Evolutionary conservation across 2,888 invertebrate genomes (phyloP).

Genomic region (Sericinus montela): DNA sequence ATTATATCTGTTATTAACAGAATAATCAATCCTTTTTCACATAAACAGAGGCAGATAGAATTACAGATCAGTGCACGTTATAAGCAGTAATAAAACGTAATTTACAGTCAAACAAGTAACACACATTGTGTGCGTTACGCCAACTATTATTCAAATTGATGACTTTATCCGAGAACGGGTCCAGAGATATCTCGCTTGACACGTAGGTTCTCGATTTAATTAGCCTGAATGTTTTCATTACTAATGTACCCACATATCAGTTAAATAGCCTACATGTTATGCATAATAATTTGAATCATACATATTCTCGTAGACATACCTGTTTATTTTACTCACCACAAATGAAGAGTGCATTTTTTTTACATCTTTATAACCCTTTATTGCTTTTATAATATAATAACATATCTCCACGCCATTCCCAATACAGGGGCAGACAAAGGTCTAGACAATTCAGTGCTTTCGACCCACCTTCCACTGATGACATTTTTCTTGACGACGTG

Average conservation of each 20-base stretch:
- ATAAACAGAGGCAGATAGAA: conserved; percentile 33
- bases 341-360: no score
- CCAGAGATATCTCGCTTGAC: conserved; percentile 60
- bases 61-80: conserved; percentile 43
- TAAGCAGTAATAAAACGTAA: conserved; percentile 48
- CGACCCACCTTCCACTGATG: no score
- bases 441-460: no score
- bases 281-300: background rate
- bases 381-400: no score
- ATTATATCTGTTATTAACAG: background rate
- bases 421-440: no score
- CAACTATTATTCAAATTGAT: conserved; percentile 71
- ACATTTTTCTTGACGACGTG: no score
- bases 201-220: conserved; percentile 71
- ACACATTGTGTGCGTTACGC: conserved; percentile 59
- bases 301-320: no score
- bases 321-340: no score
- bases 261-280: background rate
- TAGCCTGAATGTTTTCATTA: conserved; percentile 66
- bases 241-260: conserved; percentile 24
- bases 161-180: conserved; percentile 73
- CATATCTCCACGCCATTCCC: no score
- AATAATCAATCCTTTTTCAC: conserved; percentile 24
- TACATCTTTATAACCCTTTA: no score
- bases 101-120: conserved; percentile 39